Conservation (phyloP, 2,797 vertebrate species). For the Crax fasciolata region DNA sequence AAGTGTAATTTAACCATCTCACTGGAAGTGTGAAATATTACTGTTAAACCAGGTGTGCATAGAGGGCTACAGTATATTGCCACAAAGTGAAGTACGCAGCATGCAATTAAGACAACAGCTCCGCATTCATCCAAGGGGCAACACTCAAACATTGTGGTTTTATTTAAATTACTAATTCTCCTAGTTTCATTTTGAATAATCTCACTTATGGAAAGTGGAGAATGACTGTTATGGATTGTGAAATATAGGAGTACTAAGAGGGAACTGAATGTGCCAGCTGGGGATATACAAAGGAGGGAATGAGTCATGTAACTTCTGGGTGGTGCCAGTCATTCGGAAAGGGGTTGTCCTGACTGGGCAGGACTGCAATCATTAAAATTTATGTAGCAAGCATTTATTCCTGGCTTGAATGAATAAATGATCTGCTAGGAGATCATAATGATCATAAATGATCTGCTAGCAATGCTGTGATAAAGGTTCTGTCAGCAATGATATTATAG, state of each 20-base stretch:
- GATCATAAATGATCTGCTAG: constrained; percentile 41
- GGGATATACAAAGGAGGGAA: constrained; percentile 44
- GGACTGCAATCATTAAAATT: constrained; percentile 34
- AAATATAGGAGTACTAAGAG: constrained; percentile 42
- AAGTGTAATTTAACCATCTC: background rate
- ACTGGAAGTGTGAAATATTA: background rate
- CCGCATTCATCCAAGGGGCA: background rate
- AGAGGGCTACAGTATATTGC: background rate
- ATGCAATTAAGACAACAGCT: background rate
- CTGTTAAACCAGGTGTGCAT: background rate
- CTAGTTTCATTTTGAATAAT: constrained; percentile 30
- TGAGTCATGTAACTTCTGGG: constrained; percentile 51
- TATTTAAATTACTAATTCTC: constrained; percentile 20
- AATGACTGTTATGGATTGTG: constrained; percentile 7
- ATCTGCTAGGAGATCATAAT: constrained; percentile 5
- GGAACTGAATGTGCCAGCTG: constrained; percentile 47
- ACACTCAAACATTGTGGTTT: background rate
- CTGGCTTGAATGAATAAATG: constrained; percentile 10
- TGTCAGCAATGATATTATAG: constrained; percentile 58
- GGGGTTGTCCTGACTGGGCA: constrained; percentile 14
- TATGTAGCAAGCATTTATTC: constrained; percentile 42
- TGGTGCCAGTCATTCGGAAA: constrained; percentile 22
- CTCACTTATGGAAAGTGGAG: constrained; percentile 19
- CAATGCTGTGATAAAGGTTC: constrained; percentile 26
- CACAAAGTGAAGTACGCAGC: background rate